Evolutionary conservation across 2,797 vertebrate species (phyloP), one percentile per base, ranked within the genome.

Genomic region (Sebastes goodei): DNA sequence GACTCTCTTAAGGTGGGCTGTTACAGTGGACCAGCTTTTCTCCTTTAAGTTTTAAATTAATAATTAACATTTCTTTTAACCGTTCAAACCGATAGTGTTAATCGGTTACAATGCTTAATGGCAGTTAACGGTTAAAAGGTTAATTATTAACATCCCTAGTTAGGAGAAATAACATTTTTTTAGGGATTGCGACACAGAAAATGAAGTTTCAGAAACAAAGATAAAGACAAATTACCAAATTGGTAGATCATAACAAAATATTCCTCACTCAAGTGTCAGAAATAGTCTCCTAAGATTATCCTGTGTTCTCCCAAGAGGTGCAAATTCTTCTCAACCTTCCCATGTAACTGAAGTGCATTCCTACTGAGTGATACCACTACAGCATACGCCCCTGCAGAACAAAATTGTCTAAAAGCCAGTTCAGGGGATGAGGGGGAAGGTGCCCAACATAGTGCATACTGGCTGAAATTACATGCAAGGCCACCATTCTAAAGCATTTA

Each of bases 401-500:
- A 62, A 71, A 56, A 30, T 23, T 66, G 46, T 57, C 21, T 35
- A 42, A 63, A 74, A 84, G 46, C 71, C 30, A 53, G 25, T 68
- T 49, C 21, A 10, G 32, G 7, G n/a, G 35, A 21, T 27, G 56
- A 68, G 66, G 42, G 57, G 38, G 64, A 1, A 6, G 74, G 65
- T 81, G 80, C 79, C 61, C 59, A 66, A 67, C 76, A 61, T 89
- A 66, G 88, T 89, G 85, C 92, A 89, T 25, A 88, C 87, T 52
- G 64, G 65, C 81, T 89, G 90, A 93, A 93, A 93, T 91, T 53
- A 75, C 82, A 89, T 83, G 66, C 91, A 84, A 71, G 66, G 61
- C 85, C 85, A 81, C 93, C 76, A 80, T 88, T 92, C 92, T 91
- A 61, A 70, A 68, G 80, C 64, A 60, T 86, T 86, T 77, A 93